Conservation (phyloP, 2,888 invertebrate species). For the Pollenia amentaria region DNA sequence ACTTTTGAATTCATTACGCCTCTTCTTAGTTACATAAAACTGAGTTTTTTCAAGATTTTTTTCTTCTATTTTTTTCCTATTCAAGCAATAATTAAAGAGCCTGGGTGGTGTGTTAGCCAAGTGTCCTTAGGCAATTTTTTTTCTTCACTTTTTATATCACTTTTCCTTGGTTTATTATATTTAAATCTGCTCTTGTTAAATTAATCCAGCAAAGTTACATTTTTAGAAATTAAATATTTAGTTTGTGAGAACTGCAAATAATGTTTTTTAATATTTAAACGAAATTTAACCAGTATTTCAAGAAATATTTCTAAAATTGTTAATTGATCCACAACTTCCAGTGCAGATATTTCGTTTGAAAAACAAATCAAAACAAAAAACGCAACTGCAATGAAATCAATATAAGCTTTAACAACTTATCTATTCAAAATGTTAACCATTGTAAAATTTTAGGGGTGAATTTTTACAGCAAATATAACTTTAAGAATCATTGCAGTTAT, state of each 20-base stretch:
- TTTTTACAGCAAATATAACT: too few species aligned
- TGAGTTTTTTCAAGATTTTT: neutral
- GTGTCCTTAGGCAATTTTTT: slow-evolving; percentile 14
- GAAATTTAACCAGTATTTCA: neutral
- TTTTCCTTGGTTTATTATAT: neutral
- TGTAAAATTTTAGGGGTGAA: too few species aligned
- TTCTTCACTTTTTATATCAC: neutral
- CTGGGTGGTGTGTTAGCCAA: slow-evolving; percentile 1
- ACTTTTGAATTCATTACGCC: slow-evolving; percentile 6
- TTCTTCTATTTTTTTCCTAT: neutral
- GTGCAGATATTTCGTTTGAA: too few species aligned
- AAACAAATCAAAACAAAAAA: too few species aligned
- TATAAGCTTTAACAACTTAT: too few species aligned
- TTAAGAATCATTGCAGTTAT: too few species aligned
- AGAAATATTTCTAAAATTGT: too few species aligned
- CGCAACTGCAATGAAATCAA: too few species aligned
- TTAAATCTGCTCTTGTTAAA: neutral
- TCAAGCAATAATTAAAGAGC: neutral
- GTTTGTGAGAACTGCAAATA: neutral
- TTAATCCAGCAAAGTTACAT: neutral
- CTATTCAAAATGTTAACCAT: too few species aligned
- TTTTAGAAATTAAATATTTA: slow-evolving; percentile 7
- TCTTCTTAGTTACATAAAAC: neutral
- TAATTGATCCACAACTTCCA: too few species aligned
- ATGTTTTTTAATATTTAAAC: slow-evolving; percentile 1